phyloP scores from a whole-genome alignment of 2,797 vertebrate species.

The Eutrigla gurnardus region DNA sequence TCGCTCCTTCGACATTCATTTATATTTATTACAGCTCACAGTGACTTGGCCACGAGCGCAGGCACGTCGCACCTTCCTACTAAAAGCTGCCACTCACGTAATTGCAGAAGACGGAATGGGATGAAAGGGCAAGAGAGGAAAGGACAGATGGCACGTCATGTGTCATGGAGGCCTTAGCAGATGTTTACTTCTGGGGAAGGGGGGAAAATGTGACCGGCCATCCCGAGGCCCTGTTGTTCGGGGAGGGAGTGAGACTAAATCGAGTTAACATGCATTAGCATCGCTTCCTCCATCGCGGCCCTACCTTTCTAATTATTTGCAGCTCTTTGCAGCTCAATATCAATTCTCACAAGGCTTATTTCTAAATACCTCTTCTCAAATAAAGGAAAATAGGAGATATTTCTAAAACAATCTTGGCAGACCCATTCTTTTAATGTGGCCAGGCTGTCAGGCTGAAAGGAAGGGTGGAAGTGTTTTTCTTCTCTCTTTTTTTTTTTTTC shows the following conservation, averaged over 20 bases:
- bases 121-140: constrained; percentile 25
- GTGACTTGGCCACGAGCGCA: constrained; percentile 25
- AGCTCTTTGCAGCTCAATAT: constrained; percentile 41
- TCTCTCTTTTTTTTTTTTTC: constrained; percentile 14
- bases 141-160: constrained; percentile 71
- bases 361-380: constrained; percentile 31
- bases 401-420: constrained; percentile 27
- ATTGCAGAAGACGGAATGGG: constrained; percentile 42
- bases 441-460: constrained; percentile 17
- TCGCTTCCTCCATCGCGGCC: constrained; percentile 45
- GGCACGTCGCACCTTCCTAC: constrained; percentile 30
- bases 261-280: constrained; percentile 69
- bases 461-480: constrained; percentile 11
- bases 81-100: constrained; percentile 50
- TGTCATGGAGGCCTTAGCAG: constrained; percentile 69
- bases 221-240: constrained; percentile 61
- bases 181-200: constrained; percentile 74
- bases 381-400: constrained; percentile 7
- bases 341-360: constrained; percentile 35
- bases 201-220: constrained; percentile 65
- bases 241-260: constrained; percentile 63
- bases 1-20: constrained; percentile 56
- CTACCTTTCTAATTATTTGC: constrained; percentile 50
- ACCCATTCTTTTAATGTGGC: constrained; percentile 26
- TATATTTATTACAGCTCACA: constrained; percentile 59